These are phyloP conservation scores for Spilarctia lutea DNA, from an alignment of 2,888 invertebrate species.

Conservation along the genomic window DNA sequence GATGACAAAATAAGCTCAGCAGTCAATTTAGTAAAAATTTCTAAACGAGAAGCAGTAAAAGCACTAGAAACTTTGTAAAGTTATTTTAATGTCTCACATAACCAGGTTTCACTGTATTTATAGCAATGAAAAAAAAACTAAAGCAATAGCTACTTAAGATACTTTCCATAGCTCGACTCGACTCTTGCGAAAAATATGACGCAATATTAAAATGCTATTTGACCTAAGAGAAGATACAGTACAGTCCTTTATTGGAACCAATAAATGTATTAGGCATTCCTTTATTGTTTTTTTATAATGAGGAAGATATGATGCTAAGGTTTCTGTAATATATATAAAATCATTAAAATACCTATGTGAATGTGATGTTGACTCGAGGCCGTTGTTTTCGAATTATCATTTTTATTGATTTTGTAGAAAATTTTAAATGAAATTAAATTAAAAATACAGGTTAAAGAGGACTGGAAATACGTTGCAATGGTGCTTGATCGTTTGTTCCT, in stretches of 20 bases:
- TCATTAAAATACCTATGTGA: neutral
- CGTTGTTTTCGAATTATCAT: neutral
- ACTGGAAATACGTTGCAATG: constrained; percentile 99
- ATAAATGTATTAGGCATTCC: neutral
- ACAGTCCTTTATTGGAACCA: neutral
- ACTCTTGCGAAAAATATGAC: neutral
- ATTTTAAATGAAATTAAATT: neutral
- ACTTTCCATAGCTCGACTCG: neutral
- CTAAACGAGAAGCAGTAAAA: no score
- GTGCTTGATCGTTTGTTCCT: constrained; percentile 98
- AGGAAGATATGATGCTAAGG: neutral
- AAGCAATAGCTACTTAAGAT: neutral
- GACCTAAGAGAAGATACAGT: neutral
- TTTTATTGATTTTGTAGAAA: neutral
- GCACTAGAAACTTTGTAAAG: no score
- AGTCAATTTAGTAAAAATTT: no score
- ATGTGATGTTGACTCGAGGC: neutral
- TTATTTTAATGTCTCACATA: no score
- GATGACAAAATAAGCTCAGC: no score
- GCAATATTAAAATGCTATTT: neutral
- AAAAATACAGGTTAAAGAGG: constrained; percentile 93
- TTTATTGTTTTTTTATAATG: neutral
- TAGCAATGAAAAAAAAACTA: neutral
- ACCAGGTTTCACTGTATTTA: neutral
- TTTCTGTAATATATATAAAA: neutral